Evolutionary conservation across 2,888 invertebrate genomes (phyloP), one percentile per base, ranked within the genome.

Genomic region (Priocnemis perturbator): DNA sequence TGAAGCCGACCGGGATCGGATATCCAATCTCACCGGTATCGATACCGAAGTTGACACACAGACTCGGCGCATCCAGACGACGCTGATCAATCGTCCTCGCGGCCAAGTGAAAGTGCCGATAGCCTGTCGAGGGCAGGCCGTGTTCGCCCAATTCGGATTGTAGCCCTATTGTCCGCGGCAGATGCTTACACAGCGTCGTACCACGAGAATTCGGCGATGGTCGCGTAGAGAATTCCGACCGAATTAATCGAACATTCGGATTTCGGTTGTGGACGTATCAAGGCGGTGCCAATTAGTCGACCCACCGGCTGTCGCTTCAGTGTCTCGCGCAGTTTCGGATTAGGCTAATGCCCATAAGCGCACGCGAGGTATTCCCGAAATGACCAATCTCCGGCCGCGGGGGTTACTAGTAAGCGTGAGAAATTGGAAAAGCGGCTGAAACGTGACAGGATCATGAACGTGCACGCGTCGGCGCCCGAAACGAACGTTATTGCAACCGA

Each of bases 241-340:
- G 37, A 30, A 58, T 37, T 52, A 58, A 60, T 60, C 21, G 21
- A 26, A 30, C 47, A 21, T 44, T 53, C n/a, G 48, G 48, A 11
- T 30, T 50, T 61, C 23, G 44, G 65, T 47, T 64, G 48, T 23
- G 55, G 65, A 61, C 59, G 48, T 61, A 30, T 19, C 59, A 48
- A 57, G 60, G 50, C 50, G 45, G 65, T 14, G 45, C 48, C 62
- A 44, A 69, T 71, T 71, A 65, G 65, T 69, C 65, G 55, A 9
- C 20, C 50, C 17, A 48, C 50, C 67, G 50, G 58, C 53, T 37
- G 37, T 68, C 68, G 48, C 56, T 65, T 71, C 65, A 52, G 61
- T 64, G 59, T 71, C 61, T 44, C 64, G 45, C 15, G 58, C 61
- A 71, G 55, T 19, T 47, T 44, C 14, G 60, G 30, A 19, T 30